Base-by-base conservation (phyloP, 1,140 invertebrate genomes). In the Habropoda laboriosa region DNA sequence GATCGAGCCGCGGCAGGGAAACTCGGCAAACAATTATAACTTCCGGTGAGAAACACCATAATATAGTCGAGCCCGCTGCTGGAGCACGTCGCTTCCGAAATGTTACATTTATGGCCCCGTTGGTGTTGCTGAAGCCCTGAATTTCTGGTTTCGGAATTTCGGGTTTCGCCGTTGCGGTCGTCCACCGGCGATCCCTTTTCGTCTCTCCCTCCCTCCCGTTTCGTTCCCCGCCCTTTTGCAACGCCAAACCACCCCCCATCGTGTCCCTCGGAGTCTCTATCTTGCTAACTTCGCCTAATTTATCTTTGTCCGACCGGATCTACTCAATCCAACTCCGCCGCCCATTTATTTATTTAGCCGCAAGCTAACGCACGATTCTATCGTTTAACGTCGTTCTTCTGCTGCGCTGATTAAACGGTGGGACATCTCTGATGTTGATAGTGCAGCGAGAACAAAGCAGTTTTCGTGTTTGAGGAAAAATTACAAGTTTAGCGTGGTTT, bases 11-110 rank as follows among this genome's bases (percentile, higher is more conserved):
- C 72, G 72, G 72, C 60, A 72, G 79, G 68, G 82, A 87, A 87
- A 89, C 89, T 89, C 88, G 49, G 80, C 85, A 86, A 87, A 91
- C 89, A 91, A 91, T 91, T 91, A 91, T 91, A 91, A 91, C 86
- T 91, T 91, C 87, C 86, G 85, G 82, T 84, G 87, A 86, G 82
- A 86, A 86, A 88, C 87, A 86, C 78, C 49, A 64, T 86, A 82
- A 78, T 80, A 79, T 57, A 74, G 75, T 42, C 64, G n/a, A 51
- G 82, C 70, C n/a, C n/a, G n/a, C n/a, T 80, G 74, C 71, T 81
- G 83, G 84, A 79, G 86, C 79, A 64, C 80, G 74, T 89, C 87
- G 86, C 87, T 88, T 82, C n/a, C 82, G 75, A 72, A 89, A 83
- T 81, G 85, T 83, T 86, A 85, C 90, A 86, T 88, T 91, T 89